Percentiles rank a stretch among this genome's conserved stretches.
These are phyloP conservation scores for Melozone crissalis DNA, from an alignment of 2,113 vertebrate species.

Conservation along the genomic window DNA sequence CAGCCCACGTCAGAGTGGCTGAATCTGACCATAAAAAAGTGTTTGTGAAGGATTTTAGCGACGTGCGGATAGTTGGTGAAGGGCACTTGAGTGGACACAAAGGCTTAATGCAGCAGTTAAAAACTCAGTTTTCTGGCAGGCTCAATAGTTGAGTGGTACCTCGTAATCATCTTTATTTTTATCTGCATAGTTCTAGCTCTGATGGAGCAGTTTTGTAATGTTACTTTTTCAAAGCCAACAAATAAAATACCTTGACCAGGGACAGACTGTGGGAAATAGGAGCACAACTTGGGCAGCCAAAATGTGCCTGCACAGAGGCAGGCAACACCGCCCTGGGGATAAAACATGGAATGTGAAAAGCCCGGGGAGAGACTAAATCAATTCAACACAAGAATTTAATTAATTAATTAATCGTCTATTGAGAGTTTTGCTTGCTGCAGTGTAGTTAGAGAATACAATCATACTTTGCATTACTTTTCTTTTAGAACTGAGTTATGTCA, in stretches of 20 bases:
- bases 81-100: neutral
- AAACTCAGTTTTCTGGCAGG: neutral
- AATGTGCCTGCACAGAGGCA: neutral
- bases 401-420: neutral
- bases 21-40: neutral
- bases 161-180: neutral
- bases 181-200: neutral
- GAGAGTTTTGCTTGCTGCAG: neutral
- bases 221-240: neutral
- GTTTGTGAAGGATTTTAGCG: neutral
- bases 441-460: neutral
- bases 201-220: neutral
- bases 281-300: neutral
- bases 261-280: neutral
- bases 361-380: neutral
- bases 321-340: neutral
- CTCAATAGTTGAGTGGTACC: neutral
- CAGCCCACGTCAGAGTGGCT: conserved; percentile 7
- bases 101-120: neutral
- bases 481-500: neutral
- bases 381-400: neutral
- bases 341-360: fast-evolving
- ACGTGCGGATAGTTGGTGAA: neutral
- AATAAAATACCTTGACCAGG: neutral
- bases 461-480: neutral